Evolutionary conservation across 2,797 vertebrate species (phyloP).

Genomic region (Cetoscarus ocellatus): DNA sequence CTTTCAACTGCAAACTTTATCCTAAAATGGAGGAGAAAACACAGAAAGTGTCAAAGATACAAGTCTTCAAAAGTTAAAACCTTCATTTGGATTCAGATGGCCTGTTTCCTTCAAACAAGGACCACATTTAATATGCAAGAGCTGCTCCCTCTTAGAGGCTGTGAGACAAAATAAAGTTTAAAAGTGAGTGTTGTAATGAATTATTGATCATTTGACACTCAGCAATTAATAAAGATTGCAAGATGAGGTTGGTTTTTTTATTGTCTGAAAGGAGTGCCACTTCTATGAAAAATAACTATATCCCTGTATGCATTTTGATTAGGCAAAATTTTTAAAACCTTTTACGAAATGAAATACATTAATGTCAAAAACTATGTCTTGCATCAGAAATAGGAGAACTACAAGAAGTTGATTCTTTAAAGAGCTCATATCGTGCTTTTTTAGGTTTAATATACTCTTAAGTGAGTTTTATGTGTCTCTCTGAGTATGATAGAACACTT

Average conservation of each 20-base stretch:
- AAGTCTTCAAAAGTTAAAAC: slow-evolving; percentile 7
- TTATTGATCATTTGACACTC: not conserved
- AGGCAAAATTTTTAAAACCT: no score
- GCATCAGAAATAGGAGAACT: no score
- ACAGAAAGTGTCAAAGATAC: not conserved
- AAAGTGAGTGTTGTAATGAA: slow-evolving; percentile 6
- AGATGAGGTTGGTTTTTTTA: not conserved
- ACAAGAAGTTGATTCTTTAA: no score
- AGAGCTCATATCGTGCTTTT: no score
- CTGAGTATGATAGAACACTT: no score
- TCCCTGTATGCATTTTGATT: no score
- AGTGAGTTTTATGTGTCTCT: no score
- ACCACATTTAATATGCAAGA: slow-evolving; percentile 28
- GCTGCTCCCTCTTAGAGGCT: not conserved
- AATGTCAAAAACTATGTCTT: no score
- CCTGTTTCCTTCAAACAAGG: slow-evolving; percentile 5
- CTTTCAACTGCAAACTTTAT: not conserved
- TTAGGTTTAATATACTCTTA: no score
- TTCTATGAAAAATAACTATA: not conserved
- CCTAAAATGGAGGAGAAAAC: not conserved
- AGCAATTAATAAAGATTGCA: not conserved
- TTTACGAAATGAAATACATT: no score
- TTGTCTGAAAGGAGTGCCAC: not conserved
- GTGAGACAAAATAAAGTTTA: not conserved
- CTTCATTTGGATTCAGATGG: slow-evolving; percentile 18